These are phyloP conservation scores for Urocolius indicus DNA, from an alignment of 2,113 vertebrate species.

Conservation along the genomic window DNA sequence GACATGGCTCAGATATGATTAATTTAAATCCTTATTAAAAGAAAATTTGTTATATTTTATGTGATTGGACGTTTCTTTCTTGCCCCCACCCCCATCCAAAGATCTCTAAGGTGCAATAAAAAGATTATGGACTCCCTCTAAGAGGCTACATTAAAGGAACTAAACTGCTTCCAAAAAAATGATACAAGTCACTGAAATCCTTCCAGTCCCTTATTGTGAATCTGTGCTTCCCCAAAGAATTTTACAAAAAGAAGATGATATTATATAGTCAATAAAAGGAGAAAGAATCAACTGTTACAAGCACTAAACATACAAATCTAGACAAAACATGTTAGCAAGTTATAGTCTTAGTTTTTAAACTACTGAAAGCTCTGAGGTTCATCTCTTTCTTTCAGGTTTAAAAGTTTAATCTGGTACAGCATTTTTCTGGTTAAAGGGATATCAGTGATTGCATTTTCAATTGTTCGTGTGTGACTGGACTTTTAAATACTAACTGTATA, in stretches of 20 bases:
- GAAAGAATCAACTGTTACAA: not conserved
- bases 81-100: fast-evolving
- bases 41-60: not conserved
- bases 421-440: not conserved
- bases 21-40: not conserved
- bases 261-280: not conserved
- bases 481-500: not conserved
- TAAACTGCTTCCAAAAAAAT: not conserved
- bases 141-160: not conserved
- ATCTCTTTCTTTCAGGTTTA: not conserved
- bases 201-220: not conserved
- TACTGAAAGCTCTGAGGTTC: not conserved
- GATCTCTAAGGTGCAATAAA: not conserved
- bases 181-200: not conserved
- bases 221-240: not conserved
- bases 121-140: not conserved
- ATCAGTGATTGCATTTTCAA: not conserved
- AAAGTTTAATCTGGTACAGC: not conserved
- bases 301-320: not conserved
- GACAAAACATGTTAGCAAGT: not conserved
- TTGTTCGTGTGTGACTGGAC: not conserved
- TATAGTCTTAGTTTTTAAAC: not conserved
- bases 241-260: not conserved
- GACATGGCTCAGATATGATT: not conserved
- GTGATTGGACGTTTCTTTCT: not conserved